Base-by-base conservation (phyloP, 2,888 invertebrate genomes). In the Pandemis cinnamomeana region DNA sequence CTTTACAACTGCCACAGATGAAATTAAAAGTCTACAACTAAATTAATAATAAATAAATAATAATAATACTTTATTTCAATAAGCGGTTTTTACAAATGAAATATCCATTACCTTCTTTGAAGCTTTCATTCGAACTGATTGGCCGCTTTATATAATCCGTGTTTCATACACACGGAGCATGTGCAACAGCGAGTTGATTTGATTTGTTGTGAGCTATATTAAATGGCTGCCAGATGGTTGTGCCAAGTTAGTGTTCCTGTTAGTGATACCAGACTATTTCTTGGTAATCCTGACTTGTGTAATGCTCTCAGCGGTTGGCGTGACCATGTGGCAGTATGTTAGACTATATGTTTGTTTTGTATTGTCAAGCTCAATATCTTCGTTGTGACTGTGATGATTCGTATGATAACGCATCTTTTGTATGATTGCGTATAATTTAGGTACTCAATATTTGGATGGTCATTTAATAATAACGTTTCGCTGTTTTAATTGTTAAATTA, bases 281-380 rank as follows among this genome's bases (percentile, higher is more conserved):
- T 36, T 36, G 27, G 27, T 36, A 36, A 36, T 36, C 27, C 27
- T 36, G 2, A 36, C 27, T 36, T 36, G 4, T 36, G 2, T 53
- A 10, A 55, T 55, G 15, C 13, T 15, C 13, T 20, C 55, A 11
- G n/a, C 5, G 55, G 48, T 48, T 20, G 55, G 27, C 11, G 11
- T 27, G 58, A 27, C 27, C 3, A 58, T 58, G 11, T 27, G 27
- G 20, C 27, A 58, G 58, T 6, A 8, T 11, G 10, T 20, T 58
- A 27, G 27, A 58, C n/a, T 69, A 64, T 64, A 51, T 64, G 62
- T 62, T 53, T 80, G 80, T 77, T 81, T 81, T 76, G 79, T 83
- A 81, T 81, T 77, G 82, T 81, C 82, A 84, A 86, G 90, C 90
- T 90, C 90, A 91, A 90, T 88, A 81, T 86, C 77, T 85, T 77